phyloP scores from a whole-genome alignment of 2,113 vertebrate species.

The Mormoops blainvillei region DNA sequence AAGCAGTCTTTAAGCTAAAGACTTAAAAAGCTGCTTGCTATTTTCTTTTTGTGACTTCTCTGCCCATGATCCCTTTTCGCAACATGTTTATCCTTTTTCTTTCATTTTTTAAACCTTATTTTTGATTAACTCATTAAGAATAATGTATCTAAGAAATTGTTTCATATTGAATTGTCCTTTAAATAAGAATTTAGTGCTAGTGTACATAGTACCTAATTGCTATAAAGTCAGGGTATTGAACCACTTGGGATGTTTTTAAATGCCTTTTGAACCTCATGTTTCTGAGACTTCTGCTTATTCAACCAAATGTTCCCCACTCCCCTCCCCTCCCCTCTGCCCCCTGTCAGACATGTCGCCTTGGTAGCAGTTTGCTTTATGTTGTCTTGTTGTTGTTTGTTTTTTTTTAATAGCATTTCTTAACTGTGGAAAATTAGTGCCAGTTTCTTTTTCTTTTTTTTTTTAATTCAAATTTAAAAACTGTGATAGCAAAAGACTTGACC shows the following conservation, averaged over 20 bases:
- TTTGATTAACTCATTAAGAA: not conserved
- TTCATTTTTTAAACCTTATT: not conserved
- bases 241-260: not conserved
- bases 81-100: not conserved
- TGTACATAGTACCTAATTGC: not conserved
- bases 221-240: not conserved
- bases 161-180: not conserved
- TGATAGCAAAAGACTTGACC: slow-evolving; percentile 44
- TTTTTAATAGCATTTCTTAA: not conserved
- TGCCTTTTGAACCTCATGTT: not conserved
- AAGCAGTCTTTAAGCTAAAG: not conserved
- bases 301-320: not conserved
- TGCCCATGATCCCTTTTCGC: not conserved
- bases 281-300: not conserved
- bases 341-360: not conserved
- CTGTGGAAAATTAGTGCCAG: slow-evolving; percentile 5
- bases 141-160: slow-evolving; percentile 8
- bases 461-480: not conserved
- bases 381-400: not conserved
- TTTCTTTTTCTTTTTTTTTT: slow-evolving; percentile 42
- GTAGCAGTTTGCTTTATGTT: slow-evolving; percentile 7
- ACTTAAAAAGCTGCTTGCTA: not conserved
- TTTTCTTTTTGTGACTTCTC: not conserved
- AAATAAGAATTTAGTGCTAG: not conserved
- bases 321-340: not conserved